Percentiles rank a stretch among this genome's conserved stretches.
Evolutionary conservation across 1,140 invertebrate species (phyloP).

Genomic region (Copidosoma floridanum): DNA sequence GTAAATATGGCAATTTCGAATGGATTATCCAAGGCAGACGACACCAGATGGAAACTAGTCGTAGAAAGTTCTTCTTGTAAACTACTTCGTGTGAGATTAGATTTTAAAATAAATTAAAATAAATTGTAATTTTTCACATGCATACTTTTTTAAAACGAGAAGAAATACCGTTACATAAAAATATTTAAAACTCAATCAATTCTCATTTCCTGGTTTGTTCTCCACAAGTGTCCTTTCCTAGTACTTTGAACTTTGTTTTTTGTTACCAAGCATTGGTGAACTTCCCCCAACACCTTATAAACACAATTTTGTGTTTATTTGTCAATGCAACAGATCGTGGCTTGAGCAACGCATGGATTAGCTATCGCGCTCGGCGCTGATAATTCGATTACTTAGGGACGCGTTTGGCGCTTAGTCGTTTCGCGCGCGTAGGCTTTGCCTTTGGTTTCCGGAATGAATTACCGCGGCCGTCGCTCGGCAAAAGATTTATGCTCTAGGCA

Average conservation of each 20-base stretch:
- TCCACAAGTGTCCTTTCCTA: too few species aligned
- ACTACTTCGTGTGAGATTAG: constrained; percentile 10
- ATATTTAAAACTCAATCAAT: too few species aligned
- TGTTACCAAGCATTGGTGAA: too few species aligned
- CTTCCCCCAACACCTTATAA: too few species aligned
- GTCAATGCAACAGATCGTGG: too few species aligned
- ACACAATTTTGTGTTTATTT: too few species aligned
- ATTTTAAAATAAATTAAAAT: background rate
- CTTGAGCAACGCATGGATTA: too few species aligned
- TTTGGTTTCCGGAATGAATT: constrained; percentile 28
- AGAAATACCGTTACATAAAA: too few species aligned
- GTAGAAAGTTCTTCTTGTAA: constrained; percentile 87
- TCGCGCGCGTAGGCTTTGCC: constrained; percentile 5
- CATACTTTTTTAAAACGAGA: too few species aligned
- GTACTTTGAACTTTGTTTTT: too few species aligned
- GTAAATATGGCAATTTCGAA: constrained; percentile 94
- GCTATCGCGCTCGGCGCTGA: too few species aligned
- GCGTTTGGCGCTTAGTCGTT: constrained; percentile 29
- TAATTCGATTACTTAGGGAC: constrained; percentile 43
- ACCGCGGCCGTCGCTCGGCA: background rate
- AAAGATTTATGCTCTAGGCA: constrained; percentile 23
- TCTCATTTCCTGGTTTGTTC: too few species aligned
- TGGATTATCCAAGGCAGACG: constrained; percentile 91
- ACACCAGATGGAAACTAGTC: constrained; percentile 87
- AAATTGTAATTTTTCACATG: background rate